Evolutionary conservation across 2,113 vertebrate genomes (phyloP).

Genomic region (Vombatus ursinus): DNA sequence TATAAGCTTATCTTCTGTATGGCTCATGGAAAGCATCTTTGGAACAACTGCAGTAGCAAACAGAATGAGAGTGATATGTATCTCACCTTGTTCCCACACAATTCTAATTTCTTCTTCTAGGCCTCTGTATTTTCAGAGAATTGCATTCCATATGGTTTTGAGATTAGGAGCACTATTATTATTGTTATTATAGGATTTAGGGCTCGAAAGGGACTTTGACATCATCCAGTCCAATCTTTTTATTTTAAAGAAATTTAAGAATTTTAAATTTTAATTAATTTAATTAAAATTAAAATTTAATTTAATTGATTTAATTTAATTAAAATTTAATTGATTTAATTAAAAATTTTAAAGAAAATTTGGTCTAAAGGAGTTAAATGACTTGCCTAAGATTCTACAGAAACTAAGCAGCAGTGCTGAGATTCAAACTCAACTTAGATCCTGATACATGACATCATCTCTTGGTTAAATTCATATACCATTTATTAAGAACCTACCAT

Average conservation of each 20-base stretch:
- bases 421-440: background rate
- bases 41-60: background rate
- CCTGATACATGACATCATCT: background rate
- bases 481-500: background rate
- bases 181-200: background rate
- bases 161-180: background rate
- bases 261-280: too few relatives aligned
- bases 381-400: background rate
- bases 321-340: too few relatives aligned
- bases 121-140: background rate
- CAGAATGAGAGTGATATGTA: background rate
- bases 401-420: background rate
- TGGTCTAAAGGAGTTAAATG: background rate
- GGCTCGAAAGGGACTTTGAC: background rate
- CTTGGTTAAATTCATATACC: background rate
- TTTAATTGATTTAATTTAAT: too few relatives aligned
- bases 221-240: background rate
- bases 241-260: background rate
- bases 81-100: background rate
- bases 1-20: background rate
- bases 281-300: too few relatives aligned
- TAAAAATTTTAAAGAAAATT: background rate
- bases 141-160: background rate
- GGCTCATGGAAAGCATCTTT: background rate
- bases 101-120: background rate